Conservation (phyloP, 2,113 vertebrate species). For the Hippopotamus amphibius region DNA sequence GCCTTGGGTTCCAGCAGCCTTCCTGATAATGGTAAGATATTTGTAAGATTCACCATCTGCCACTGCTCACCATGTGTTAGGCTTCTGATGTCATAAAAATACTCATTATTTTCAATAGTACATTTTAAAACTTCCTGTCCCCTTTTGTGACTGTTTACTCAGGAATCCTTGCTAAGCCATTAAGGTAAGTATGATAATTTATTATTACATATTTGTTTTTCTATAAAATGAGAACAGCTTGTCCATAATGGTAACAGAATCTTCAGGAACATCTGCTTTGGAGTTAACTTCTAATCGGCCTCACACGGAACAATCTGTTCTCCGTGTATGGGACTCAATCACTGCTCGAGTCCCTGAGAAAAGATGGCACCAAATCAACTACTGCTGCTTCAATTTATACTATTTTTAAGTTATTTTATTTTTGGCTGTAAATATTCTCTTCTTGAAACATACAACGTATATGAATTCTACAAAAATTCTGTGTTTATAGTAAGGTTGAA, state of each 20-base stretch:
- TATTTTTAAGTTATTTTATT: constrained; percentile 53
- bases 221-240: constrained; percentile 52
- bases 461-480: not conserved
- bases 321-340: not conserved
- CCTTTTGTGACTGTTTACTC: not conserved
- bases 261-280: constrained; percentile 58
- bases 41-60: constrained; percentile 11
- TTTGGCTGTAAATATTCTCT: not conserved
- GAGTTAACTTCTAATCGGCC: constrained; percentile 46
- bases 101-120: constrained; percentile 20
- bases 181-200: not conserved
- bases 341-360: not conserved
- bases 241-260: constrained; percentile 43
- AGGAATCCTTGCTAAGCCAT: constrained; percentile 19
- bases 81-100: not conserved
- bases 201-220: constrained; percentile 43
- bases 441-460: not conserved
- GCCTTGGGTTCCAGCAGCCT: not conserved
- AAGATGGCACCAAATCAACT: constrained; percentile 1
- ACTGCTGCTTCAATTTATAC: not conserved
- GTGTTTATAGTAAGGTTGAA: not conserved
- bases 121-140: not conserved
- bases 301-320: constrained; percentile 38
- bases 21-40: not conserved
- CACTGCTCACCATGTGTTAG: not conserved